Conservation (phyloP, 2,888 invertebrate species). For the Sphaerophoria taeniata region DNA sequence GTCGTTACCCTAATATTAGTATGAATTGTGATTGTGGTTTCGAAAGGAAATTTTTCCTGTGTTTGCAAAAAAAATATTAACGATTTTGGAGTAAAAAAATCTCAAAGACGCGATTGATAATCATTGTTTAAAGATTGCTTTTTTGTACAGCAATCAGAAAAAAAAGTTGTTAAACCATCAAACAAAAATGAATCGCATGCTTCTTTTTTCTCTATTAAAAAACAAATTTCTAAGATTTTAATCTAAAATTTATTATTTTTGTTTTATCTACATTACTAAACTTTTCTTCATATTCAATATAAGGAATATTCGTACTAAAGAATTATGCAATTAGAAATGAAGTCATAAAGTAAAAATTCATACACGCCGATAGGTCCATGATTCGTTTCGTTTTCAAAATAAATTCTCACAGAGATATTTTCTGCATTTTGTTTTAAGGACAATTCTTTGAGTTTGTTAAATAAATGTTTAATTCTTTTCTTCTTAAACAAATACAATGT, state of each 20-base stretch:
- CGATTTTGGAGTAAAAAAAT: too few relatives aligned
- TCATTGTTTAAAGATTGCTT: too few relatives aligned
- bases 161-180: not conserved
- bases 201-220: too few relatives aligned
- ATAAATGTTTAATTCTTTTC: not conserved
- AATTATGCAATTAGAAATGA: conserved; percentile 13
- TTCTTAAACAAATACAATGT: not conserved
- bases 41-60: too few relatives aligned
- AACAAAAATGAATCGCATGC: too few relatives aligned
- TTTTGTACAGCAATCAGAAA: not conserved
- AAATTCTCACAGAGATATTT: conserved; percentile 40
- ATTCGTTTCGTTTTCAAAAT: not conserved
- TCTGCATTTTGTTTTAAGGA: conserved; percentile 8
- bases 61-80: too few relatives aligned
- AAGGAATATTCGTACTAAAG: conserved; percentile 25
- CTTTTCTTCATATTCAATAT: conserved; percentile 1
- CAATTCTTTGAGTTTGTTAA: not conserved
- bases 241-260: conserved; percentile 36
- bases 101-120: too few relatives aligned
- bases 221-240: conserved; percentile 2
- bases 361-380: not conserved
- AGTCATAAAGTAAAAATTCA: conserved; percentile 6
- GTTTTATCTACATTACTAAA: conserved; percentile 26
- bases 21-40: too few relatives aligned
- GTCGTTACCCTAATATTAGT: too few relatives aligned